A percentile compares a stretch with the other conserved stretches of the same genome.
Conservation (phyloP, 2,113 vertebrate genomes). For the Ondatra zibethicus region DNA sequence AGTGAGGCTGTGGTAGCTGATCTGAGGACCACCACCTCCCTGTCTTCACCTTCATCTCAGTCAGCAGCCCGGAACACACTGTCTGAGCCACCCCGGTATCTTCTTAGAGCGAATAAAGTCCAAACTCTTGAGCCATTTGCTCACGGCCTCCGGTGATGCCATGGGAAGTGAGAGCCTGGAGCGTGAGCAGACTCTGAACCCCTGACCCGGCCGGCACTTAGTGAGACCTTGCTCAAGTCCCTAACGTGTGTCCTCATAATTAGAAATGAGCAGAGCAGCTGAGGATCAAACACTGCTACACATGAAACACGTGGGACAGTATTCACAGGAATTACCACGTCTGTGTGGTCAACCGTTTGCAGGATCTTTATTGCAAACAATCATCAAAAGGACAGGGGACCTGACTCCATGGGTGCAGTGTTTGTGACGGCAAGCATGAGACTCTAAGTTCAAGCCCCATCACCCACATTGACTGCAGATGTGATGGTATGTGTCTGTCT, state of each 20-base stretch:
- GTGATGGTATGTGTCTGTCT: background rate
- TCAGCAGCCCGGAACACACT: background rate
- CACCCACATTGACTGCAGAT: background rate
- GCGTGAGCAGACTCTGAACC: background rate
- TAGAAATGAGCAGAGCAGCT: background rate
- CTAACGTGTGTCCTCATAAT: background rate
- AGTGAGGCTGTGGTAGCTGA: background rate
- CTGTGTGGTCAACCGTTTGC: background rate
- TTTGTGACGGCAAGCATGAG: background rate
- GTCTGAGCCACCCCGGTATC: background rate
- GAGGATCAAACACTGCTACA: background rate
- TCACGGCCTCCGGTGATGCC: fast-evolving
- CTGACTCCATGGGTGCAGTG: background rate
- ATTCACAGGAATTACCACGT: fast-evolving
- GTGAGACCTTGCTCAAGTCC: background rate
- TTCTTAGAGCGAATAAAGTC: background rate
- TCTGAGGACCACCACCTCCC: background rate
- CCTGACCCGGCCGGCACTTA: background rate
- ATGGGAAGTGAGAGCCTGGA: background rate
- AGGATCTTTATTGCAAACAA: background rate
- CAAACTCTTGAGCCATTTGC: background rate
- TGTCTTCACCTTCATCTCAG: background rate
- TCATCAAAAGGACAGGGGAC: background rate
- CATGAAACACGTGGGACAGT: background rate
- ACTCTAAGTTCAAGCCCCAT: background rate